These are phyloP conservation scores for Xiphydria camelus DNA, from an alignment of 2,888 invertebrate genomes.

Conservation along the genomic window DNA sequence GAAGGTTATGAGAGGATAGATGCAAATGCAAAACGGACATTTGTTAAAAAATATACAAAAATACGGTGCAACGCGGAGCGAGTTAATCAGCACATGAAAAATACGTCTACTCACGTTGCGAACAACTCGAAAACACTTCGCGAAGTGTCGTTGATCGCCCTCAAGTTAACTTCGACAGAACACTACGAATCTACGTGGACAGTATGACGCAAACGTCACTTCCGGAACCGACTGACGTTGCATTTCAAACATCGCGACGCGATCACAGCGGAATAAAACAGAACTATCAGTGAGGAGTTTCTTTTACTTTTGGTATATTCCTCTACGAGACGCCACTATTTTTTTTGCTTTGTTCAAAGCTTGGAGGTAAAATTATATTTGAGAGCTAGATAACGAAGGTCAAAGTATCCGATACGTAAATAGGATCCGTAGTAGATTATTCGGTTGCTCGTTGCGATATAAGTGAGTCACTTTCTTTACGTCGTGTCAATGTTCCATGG, in stretches of 20 bases:
- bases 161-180: slow-evolving; percentile 18
- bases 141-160: slow-evolving; percentile 31
- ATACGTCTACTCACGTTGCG: slow-evolving; percentile 30
- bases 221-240: slow-evolving; percentile 42
- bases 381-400: too few species aligned
- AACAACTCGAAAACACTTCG: slow-evolving; percentile 22
- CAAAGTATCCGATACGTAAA: too few species aligned
- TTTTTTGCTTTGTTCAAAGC: too few species aligned
- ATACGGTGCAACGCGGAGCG: not conserved
- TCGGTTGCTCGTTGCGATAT: slow-evolving; percentile 1
- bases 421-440: too few species aligned
- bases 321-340: too few species aligned
- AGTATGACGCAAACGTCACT: slow-evolving; percentile 40
- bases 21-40: not conserved
- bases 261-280: too few species aligned
- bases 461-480: too few species aligned
- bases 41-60: not conserved
- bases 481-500: not conserved
- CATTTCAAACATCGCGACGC: slow-evolving; percentile 14
- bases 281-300: too few species aligned
- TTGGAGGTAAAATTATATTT: too few species aligned
- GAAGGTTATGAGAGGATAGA: not conserved
- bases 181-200: slow-evolving; percentile 44
- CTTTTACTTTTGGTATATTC: too few species aligned
- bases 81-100: slow-evolving; percentile 5